Evolutionary conservation across 92 coral and sea anemone genomes (phyloP).

Genomic region (Desmophyllum pertusum): DNA sequence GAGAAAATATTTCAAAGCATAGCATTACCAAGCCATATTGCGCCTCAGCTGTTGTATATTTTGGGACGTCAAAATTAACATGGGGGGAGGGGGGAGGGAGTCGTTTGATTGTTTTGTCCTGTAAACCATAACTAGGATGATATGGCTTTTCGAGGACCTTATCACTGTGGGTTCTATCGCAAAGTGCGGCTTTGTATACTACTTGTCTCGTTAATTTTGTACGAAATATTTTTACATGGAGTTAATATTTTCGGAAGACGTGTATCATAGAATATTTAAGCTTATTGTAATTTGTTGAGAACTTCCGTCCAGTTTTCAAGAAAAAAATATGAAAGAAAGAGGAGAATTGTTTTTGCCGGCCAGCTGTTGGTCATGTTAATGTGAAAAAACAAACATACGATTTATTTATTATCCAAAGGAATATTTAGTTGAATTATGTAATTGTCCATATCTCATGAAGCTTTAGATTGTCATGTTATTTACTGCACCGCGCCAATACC

Average conservation of each 20-base stretch:
- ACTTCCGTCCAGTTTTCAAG: constrained; percentile 32
- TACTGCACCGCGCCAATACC: constrained; percentile 29
- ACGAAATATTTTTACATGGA: constrained; percentile 86
- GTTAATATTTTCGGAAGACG: constrained; percentile 85
- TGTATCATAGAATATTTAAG: constrained; percentile 78
- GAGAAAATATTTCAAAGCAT: constrained; percentile 7
- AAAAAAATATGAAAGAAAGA: constrained; percentile 27
- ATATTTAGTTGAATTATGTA: constrained; percentile 46
- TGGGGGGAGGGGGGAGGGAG: background rate
- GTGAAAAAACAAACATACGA: constrained; percentile 25
- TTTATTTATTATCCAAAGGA: constrained; percentile 52
- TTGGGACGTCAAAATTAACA: constrained; percentile 17
- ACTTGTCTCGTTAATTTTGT: constrained; percentile 68
- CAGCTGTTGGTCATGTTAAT: constrained; percentile 36
- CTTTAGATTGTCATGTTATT: constrained; percentile 30
- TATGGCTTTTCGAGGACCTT: background rate
- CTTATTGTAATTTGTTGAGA: constrained; percentile 50
- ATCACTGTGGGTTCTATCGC: background rate
- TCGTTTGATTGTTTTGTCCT: background rate
- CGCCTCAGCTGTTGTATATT: constrained; percentile 10
- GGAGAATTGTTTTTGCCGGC: constrained; percentile 32
- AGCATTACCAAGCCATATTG: constrained; percentile 12
- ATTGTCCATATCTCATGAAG: constrained; percentile 29
- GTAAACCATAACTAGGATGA: background rate
- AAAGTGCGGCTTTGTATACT: constrained; percentile 27